Evolutionary conservation across 2,888 invertebrate genomes (phyloP).

Genomic region (Drosophila eohydei): DNA sequence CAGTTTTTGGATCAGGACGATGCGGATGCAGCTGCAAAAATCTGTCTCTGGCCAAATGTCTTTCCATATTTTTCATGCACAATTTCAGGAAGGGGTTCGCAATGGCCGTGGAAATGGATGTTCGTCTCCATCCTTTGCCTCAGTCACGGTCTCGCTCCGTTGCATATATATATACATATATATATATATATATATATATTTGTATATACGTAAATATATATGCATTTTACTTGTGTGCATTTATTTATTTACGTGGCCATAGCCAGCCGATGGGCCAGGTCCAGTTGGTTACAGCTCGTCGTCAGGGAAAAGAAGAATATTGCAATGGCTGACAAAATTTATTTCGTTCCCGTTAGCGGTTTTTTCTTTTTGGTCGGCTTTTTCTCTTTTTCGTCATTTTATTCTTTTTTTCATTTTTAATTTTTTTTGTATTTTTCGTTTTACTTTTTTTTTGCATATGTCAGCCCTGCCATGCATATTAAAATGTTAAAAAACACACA

Average conservation of each 20-base stretch:
- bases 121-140: constrained; percentile 27
- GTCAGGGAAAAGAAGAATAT: constrained; percentile 68
- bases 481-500: constrained; percentile 69
- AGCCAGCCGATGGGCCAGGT: constrained; percentile 40
- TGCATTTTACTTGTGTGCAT: constrained; percentile 54
- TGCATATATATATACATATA: background rate
- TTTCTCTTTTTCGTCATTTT: constrained; percentile 7
- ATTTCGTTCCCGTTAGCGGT: constrained; percentile 69
- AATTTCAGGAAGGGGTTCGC: constrained; percentile 34
- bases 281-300: constrained; percentile 47
- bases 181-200: constrained; percentile 8
- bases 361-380: constrained; percentile 42
- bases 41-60: constrained; percentile 54
- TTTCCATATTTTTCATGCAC: constrained; percentile 59
- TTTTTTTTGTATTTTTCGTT: constrained; percentile 4
- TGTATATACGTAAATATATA: constrained; percentile 9
- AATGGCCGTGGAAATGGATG: constrained; percentile 27
- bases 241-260: constrained; percentile 74
- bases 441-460: constrained; percentile 63
- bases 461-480: constrained; percentile 76
- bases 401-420: background rate
- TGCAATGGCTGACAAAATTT: constrained; percentile 80
- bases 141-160: constrained; percentile 16
- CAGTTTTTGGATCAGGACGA: constrained; percentile 44
- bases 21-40: constrained; percentile 58